A percentile compares a stretch with the other conserved stretches of the same genome.
Conservation (phyloP, 2,888 invertebrate genomes). For the Atrina japonica region DNA sequence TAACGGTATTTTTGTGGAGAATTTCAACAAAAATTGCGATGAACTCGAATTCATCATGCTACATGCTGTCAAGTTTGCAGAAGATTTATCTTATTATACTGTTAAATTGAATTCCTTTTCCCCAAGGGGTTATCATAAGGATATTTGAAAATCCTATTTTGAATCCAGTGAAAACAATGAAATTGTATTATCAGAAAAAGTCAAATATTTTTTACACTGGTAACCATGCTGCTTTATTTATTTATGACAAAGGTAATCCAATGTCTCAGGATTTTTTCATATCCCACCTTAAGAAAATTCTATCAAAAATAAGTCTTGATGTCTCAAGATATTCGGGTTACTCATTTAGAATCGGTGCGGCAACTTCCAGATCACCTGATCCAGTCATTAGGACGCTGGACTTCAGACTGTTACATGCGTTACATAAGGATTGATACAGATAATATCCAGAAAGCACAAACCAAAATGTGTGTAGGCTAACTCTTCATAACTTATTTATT, state of each 20-base stretch:
- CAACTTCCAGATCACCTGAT: constrained; percentile 20
- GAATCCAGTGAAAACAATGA: constrained; percentile 14
- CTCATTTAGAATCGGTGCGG: constrained; percentile 17
- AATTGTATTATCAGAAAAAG: not conserved
- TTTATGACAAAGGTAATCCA: constrained; percentile 15
- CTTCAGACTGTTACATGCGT: not conserved
- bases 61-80: not conserved
- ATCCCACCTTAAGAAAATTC: not conserved
- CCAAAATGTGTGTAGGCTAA: not conserved
- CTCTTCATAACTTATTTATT: not conserved
- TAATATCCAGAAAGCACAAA: not conserved
- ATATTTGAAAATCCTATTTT: not conserved
- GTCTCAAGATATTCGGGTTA: constrained; percentile 1
- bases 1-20: constrained; percentile 5
- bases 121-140: too few relatives aligned
- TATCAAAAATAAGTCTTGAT: constrained; percentile 4
- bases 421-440: not conserved
- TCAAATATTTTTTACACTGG: not conserved
- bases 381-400: constrained; percentile 22
- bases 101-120: too few relatives aligned
- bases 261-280: constrained; percentile 7
- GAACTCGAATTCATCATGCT: not conserved
- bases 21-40: not conserved
- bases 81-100: too few relatives aligned
- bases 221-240: constrained; percentile 6